phyloP scores from a whole-genome alignment of 2,888 invertebrate species.

The Eulithis testata region DNA sequence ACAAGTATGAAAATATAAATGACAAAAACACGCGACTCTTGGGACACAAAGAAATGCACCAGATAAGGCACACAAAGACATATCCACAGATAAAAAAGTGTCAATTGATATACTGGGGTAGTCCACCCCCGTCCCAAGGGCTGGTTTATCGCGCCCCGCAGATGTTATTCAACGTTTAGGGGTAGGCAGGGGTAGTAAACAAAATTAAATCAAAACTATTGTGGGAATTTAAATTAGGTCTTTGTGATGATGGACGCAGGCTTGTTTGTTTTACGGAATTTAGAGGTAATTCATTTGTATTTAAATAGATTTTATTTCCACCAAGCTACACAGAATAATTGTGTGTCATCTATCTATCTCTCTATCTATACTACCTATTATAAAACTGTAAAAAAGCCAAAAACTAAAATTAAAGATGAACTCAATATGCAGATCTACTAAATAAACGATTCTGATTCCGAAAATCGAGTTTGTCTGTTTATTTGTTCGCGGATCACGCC shows the following conservation, averaged over 20 bases:
- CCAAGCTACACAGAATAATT: too few species aligned
- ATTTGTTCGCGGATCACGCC: too few species aligned
- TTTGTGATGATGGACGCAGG: conserved; percentile 36
- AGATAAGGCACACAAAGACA: conserved; percentile 9
- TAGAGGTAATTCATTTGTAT: neutral
- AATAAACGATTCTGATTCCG: too few species aligned
- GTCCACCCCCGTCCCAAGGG: conserved; percentile 43
- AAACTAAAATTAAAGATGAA: too few species aligned
- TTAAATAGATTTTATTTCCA: too few species aligned
- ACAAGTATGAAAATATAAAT: neutral
- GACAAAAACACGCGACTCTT: conserved; percentile 1
- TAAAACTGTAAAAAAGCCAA: too few species aligned
- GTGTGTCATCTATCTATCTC: too few species aligned
- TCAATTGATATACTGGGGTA: conserved; percentile 44
- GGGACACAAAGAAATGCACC: conserved; percentile 14
- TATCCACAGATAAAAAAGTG: conserved; percentile 40
- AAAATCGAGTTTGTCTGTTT: too few species aligned
- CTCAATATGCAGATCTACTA: too few species aligned
- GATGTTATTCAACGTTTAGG: conserved; percentile 45
- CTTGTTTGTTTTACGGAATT: conserved; percentile 15
- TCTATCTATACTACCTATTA: too few species aligned
- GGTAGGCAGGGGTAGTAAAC: conserved; percentile 45
- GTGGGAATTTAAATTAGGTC: conserved; percentile 47
- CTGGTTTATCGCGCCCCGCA: conserved; percentile 56
- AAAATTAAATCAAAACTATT: conserved; percentile 50